Percentiles rank a stretch among this genome's conserved stretches.
Conservation (phyloP, 1,140 invertebrate species). For the Littorina saxatilis region DNA sequence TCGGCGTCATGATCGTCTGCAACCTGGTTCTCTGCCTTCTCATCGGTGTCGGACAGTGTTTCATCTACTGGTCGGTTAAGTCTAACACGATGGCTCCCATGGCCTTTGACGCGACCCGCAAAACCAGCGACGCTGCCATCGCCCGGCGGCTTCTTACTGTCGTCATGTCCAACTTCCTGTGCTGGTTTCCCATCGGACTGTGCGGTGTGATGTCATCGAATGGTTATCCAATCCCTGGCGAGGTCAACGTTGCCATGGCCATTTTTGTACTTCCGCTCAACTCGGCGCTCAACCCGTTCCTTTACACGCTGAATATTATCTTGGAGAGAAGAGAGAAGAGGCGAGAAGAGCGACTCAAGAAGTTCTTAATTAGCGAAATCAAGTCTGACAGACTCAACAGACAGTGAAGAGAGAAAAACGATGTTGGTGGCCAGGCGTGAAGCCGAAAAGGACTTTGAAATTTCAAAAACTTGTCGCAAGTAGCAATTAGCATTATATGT, state of each 20-base stretch:
- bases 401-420: too few relatives aligned
- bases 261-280: slow-evolving; percentile 12
- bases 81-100: neutral
- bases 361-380: too few relatives aligned
- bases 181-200: slow-evolving; percentile 17
- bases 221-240: neutral
- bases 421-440: neutral
- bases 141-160: neutral
- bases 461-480: neutral
- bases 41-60: slow-evolving; percentile 38
- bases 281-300: slow-evolving; percentile 1
- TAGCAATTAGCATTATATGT: neutral
- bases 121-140: neutral
- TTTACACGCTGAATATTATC: neutral
- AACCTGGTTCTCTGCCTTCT: slow-evolving; percentile 40
- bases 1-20: slow-evolving; percentile 36
- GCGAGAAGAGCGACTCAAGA: neutral
- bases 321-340: neutral
- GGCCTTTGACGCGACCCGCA: too few relatives aligned
- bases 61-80: slow-evolving; percentile 48
- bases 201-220: neutral
- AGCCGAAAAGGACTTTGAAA: neutral
- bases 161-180: neutral
- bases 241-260: neutral
- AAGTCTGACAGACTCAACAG: too few relatives aligned